phyloP scores from a whole-genome alignment of 2,797 vertebrate species.

The Trachops cirrhosus region DNA sequence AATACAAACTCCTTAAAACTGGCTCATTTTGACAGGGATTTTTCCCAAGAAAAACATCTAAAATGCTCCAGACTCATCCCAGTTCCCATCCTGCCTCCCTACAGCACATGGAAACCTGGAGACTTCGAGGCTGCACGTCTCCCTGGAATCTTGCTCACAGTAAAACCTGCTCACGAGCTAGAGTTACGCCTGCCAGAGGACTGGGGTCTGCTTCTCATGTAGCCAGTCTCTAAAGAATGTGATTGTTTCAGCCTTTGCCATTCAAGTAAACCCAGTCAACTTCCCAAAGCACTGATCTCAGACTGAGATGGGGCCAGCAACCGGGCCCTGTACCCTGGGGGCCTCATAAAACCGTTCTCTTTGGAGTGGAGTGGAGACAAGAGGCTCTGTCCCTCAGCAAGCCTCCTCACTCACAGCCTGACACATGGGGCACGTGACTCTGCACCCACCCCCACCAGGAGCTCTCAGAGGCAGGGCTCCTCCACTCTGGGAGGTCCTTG shows the following conservation, averaged over 20 bases:
- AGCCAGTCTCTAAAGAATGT: conserved; percentile 41
- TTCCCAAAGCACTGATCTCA: background rate
- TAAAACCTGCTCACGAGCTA: background rate
- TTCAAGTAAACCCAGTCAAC: background rate
- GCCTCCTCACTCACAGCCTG: background rate
- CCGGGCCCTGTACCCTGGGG: background rate
- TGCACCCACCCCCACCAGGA: background rate
- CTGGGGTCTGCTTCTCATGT: background rate
- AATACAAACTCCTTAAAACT: background rate
- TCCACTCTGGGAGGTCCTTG: background rate
- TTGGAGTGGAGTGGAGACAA: background rate
- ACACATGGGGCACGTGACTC: background rate
- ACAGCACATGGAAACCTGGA: background rate
- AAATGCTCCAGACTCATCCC: background rate
- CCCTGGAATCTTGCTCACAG: background rate
- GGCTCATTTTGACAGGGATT: background rate
- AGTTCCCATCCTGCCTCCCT: background rate
- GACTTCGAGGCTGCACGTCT: background rate
- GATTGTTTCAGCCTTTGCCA: conserved; percentile 4
- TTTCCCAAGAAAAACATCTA: background rate
- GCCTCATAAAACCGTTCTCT: background rate
- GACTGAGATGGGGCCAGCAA: background rate
- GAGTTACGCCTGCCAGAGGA: background rate
- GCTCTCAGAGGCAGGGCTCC: background rate
- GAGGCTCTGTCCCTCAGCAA: background rate